phyloP scores from a whole-genome alignment of 1,140 invertebrate species.

The Diorhabda elongata region DNA sequence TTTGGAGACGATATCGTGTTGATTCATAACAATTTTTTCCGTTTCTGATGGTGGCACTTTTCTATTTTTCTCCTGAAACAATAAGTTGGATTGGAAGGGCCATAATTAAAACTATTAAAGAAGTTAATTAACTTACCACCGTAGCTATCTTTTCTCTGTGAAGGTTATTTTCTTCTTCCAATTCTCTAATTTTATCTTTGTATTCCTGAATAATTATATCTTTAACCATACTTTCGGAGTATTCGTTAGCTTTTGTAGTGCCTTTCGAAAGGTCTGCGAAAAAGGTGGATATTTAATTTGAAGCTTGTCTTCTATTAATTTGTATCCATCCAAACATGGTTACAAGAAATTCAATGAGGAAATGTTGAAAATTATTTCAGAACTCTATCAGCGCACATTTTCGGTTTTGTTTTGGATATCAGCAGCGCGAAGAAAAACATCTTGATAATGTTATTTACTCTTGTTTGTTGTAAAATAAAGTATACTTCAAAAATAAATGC shows the following conservation, averaged over 20 bases:
- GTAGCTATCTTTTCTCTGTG: constrained; percentile 14
- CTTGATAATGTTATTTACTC: no score
- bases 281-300: no score
- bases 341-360: no score
- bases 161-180: constrained; percentile 23
- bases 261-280: constrained; percentile 3
- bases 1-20: constrained; percentile 30
- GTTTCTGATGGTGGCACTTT: constrained; percentile 19
- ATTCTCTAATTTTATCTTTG: constrained; percentile 34
- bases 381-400: no score
- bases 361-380: no score
- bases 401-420: no score
- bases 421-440: no score
- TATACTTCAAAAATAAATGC: no score
- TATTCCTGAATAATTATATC: constrained; percentile 32
- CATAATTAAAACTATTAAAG: not conserved
- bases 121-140: constrained; percentile 4
- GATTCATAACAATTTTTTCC: constrained; percentile 21
- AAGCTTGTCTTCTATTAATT: no score
- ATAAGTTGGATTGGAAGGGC: not conserved
- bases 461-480: no score
- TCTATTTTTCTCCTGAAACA: constrained; percentile 11
- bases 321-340: no score
- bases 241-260: constrained; percentile 19
- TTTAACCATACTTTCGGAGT: constrained; percentile 33